Evolutionary conservation across 2,888 invertebrate species (phyloP).

Genomic region (Mimumesa dahlbomi): DNA sequence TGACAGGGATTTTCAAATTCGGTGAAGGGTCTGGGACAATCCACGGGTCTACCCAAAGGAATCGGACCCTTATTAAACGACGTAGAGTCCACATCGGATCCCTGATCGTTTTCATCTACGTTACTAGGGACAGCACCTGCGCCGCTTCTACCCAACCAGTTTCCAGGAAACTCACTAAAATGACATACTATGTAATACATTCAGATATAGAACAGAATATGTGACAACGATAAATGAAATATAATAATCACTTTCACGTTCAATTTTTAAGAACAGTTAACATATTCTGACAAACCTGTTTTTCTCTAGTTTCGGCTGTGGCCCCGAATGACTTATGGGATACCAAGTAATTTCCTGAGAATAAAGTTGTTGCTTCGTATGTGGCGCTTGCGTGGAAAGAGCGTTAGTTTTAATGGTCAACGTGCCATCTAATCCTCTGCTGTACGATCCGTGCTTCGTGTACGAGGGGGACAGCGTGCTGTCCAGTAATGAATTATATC

Average conservation of each 20-base stretch:
- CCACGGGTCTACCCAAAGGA: conserved; percentile 73
- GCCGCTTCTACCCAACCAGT: conserved; percentile 74
- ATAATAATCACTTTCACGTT: neutral
- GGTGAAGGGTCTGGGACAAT: conserved; percentile 72
- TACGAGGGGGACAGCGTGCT: conserved; percentile 76
- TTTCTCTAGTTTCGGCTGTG: conserved; percentile 74
- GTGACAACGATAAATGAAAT: too few species aligned
- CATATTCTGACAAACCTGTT: conserved; percentile 64
- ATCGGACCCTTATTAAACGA: conserved; percentile 66
- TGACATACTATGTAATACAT: neutral
- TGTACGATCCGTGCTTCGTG: conserved; percentile 73
- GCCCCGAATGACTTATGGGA: conserved; percentile 73
- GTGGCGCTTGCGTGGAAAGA: conserved; percentile 73
- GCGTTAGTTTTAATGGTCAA: conserved; percentile 63
- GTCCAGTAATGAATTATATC: conserved; percentile 77
- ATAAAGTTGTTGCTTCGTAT: conserved; percentile 76
- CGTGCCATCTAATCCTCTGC: conserved; percentile 65
- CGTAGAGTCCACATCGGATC: conserved; percentile 72
- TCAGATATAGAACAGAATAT: too few species aligned
- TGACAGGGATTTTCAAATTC: conserved; percentile 75
- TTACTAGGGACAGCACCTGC: conserved; percentile 74
- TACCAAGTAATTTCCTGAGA: conserved; percentile 77
- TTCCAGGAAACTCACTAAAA: conserved; percentile 73
- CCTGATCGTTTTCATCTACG: conserved; percentile 76
- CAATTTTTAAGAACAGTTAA: neutral